Percentiles rank a stretch among this genome's conserved stretches.
Evolutionary conservation across 2,888 invertebrate genomes (phyloP).

Genomic region (Panzeria rudis): DNA sequence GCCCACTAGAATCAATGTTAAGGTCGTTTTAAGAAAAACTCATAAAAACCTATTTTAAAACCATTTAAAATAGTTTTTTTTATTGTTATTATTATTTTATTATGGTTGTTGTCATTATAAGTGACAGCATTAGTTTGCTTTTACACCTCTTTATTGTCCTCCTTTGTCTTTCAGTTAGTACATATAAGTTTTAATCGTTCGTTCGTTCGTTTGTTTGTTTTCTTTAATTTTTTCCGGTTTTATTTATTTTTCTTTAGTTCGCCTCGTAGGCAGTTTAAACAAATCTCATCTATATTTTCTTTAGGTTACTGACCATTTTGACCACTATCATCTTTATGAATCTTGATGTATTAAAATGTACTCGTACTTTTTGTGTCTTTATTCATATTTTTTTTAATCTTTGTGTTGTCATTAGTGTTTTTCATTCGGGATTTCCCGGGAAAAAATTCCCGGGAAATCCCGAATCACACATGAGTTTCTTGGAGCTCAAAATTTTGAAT

Average conservation of each 20-base stretch:
- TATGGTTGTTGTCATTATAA: slow-evolving; percentile 33
- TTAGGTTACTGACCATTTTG: slow-evolving; percentile 40
- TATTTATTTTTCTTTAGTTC: slow-evolving; percentile 27
- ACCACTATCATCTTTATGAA: slow-evolving; percentile 25
- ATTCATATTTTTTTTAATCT: neutral
- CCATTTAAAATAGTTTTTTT: slow-evolving; percentile 34
- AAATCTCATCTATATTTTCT: slow-evolving; percentile 30
- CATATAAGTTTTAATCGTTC: neutral
- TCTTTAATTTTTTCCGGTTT: slow-evolving; percentile 19
- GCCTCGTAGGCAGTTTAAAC: slow-evolving; percentile 10
- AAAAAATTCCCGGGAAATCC: too few species aligned
- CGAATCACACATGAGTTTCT: too few species aligned
- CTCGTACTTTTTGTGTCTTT: slow-evolving; percentile 12
- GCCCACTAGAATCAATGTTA: slow-evolving; percentile 61
- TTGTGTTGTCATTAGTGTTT: too few species aligned
- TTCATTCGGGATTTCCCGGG: too few species aligned
- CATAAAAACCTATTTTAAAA: slow-evolving; percentile 52
- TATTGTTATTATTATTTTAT: slow-evolving; percentile 1
- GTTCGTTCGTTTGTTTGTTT: slow-evolving; percentile 22
- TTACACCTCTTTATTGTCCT: slow-evolving; percentile 11
- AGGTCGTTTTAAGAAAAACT: slow-evolving; percentile 61
- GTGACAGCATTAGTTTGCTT: slow-evolving; percentile 37
- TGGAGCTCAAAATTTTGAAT: too few species aligned
- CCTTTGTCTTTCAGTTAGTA: neutral
- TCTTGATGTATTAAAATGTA: slow-evolving; percentile 24